Conservation (phyloP, 1,140 invertebrate genomes). For the Atopsyche davidsoni region DNA sequence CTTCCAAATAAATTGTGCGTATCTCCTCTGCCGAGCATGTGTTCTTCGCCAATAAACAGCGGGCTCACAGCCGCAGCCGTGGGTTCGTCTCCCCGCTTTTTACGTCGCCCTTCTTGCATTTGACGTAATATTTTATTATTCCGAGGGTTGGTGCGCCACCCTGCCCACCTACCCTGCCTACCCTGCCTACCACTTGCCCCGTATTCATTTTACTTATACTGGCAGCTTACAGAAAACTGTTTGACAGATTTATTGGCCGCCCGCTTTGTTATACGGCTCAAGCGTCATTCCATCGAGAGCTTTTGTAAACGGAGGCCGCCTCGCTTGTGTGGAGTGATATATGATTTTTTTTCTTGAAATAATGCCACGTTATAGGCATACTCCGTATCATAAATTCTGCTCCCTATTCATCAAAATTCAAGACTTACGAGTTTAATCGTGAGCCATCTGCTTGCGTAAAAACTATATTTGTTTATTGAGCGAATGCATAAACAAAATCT, state of each 20-base stretch:
- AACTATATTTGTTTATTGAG: too few species aligned
- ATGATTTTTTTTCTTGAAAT: too few species aligned
- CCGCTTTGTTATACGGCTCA: constrained; percentile 29
- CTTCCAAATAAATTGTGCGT: constrained; percentile 22
- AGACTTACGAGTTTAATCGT: too few species aligned
- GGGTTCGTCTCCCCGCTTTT: constrained; percentile 16
- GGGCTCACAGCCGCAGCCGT: constrained; percentile 18
- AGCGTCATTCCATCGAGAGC: constrained; percentile 29
- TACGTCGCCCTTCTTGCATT: constrained; percentile 29
- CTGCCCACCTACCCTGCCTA: neutral
- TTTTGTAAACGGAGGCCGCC: constrained; percentile 22
- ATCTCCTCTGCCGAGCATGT: constrained; percentile 27
- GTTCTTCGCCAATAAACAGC: constrained; percentile 28
- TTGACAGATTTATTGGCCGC: constrained; percentile 31
- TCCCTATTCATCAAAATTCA: too few species aligned
- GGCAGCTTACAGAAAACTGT: constrained; percentile 30
- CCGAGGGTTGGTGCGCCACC: constrained; percentile 4
- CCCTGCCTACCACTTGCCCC: constrained; percentile 11
- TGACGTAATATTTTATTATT: constrained; percentile 30
- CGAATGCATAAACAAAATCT: too few species aligned
- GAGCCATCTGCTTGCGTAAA: too few species aligned
- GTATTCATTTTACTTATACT: constrained; percentile 31
- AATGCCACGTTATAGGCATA: too few species aligned
- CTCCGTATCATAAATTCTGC: too few species aligned
- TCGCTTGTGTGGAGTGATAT: too few species aligned